Evolutionary conservation across 2,888 invertebrate genomes (phyloP), one percentile per base, ranked within the genome.

Genomic region (Crematogaster levior): DNA sequence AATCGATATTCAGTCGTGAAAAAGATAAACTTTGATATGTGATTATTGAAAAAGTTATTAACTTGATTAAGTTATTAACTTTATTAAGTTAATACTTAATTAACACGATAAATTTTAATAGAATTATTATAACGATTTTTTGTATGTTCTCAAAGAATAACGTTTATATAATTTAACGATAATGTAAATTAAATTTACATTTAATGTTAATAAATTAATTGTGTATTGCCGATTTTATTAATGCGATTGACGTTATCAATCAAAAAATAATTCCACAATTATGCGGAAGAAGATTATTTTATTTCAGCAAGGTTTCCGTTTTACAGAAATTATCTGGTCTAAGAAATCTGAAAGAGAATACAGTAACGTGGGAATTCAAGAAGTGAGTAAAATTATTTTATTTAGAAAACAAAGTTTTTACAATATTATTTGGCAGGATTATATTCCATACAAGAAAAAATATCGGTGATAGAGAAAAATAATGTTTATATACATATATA

Each of bases 221-320:
- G 18, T 12, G 0, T 34, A 0, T 60, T 61, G 21, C 6, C 7
- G 15, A 21, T 21, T 37, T 9, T 37, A 37, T 37, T 61, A 21
- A 46, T 18, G 9, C n/a, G 30, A 60, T 60, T 30, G 12, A 68
- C 34, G 34, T 68, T 34, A 68, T 48, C 21, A n/a, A n/a, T 12
- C 34, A 0, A 61, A 61, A 37, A 61, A 12, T 37, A 61, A n/a
- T n/a, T n/a, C n/a, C n/a, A n/a, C 6, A 37, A 37, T 37, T 7
- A n/a, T 60, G n/a, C 10, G 12, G 4, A 53, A 18, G n/a, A 60
- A 60, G n/a, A 3, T 37, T 21, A 15, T 12, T 51, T 9, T 51
- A 0, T 70, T 70, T 70, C 37, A 70, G 5, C 24, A 53, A 37
- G n/a, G n/a, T n/a, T n/a, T n/a, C n/a, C n/a, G n/a, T 37, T 70